These are phyloP conservation scores for Pachypeltis micranthus DNA, from an alignment of 1,140 invertebrate genomes.

Conservation along the genomic window DNA sequence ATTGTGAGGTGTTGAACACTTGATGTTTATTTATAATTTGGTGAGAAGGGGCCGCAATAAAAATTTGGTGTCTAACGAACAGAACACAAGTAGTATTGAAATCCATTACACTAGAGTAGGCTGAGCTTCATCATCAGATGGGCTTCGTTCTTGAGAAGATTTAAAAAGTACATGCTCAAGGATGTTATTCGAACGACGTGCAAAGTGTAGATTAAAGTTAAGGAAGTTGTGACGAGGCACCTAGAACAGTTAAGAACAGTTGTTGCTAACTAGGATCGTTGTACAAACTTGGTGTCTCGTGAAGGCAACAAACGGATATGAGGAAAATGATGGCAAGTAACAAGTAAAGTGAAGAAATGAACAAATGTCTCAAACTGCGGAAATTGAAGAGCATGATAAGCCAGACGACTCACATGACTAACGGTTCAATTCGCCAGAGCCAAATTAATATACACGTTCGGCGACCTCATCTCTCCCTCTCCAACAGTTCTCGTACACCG, in stretches of 20 bases:
- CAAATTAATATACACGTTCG: neutral
- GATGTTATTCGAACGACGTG: neutral
- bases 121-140: too few species aligned
- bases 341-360: neutral
- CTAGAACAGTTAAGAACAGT: neutral
- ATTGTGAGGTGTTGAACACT: too few species aligned
- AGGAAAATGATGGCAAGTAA: neutral
- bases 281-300: neutral
- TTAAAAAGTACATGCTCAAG: neutral
- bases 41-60: too few species aligned
- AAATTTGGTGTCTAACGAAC: too few species aligned
- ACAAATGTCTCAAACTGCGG: neutral
- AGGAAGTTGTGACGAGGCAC: neutral
- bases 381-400: neutral
- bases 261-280: neutral
- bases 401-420: conserved; percentile 4
- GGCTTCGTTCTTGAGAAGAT: too few species aligned
- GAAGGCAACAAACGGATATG: neutral
- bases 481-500: neutral
- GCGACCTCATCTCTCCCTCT: neutral
- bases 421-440: conserved; percentile 2
- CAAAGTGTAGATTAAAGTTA: neutral
- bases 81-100: too few species aligned
- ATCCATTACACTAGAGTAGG: too few species aligned
- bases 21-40: too few species aligned